Evolutionary conservation across 2,888 invertebrate species (phyloP), one percentile per base, ranked within the genome.

Genomic region (Troglohyphantes excavatus): DNA sequence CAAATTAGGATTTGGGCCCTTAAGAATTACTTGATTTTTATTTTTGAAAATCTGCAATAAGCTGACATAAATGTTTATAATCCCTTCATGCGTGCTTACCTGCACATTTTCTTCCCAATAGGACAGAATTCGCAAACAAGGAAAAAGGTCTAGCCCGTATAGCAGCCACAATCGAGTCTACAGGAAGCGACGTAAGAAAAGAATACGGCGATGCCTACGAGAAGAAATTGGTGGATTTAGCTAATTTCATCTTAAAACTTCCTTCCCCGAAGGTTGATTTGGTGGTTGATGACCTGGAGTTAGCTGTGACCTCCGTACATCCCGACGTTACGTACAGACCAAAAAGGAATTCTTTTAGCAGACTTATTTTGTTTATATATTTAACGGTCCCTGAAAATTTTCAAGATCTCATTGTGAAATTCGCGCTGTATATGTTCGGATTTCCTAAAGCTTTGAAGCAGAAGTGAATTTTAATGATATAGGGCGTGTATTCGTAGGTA

Each of bases 261-360:
- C 21, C 76, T n/a, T 76, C 33, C 2, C 39, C 76, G 11, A 11
- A 43, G 2, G 23, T 63, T 2, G 21, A 39, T 6, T 11, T 33
- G 13, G 76, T 63, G 1, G 39, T 76, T 2, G 63, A 76, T 63
- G 63, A 39, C 39, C 23, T 76, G 63, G 76, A 76, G 29, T 23
- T 17, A 7, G 76, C 76, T 13, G 39, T 76, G 2, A 23, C 21
- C 33, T 26, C 53, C 19, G 23, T 17, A 23, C 21, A 76, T 76
- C 76, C 76, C 2, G n/a, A 76, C 23, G 13, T n/a, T 6, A 39
- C 39, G 6, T 76, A 76, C 63, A 61, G 21, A 21, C 63, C 63
- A 2, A 63, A 33, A 17, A 76, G 76, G 5, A n/a, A 76, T 63
- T 2, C 33, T 13, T 13, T 63, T 6, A 23, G 3, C 19, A 11